Conservation (phyloP, 2,113 vertebrate genomes). For the Megalops atlanticus region DNA sequence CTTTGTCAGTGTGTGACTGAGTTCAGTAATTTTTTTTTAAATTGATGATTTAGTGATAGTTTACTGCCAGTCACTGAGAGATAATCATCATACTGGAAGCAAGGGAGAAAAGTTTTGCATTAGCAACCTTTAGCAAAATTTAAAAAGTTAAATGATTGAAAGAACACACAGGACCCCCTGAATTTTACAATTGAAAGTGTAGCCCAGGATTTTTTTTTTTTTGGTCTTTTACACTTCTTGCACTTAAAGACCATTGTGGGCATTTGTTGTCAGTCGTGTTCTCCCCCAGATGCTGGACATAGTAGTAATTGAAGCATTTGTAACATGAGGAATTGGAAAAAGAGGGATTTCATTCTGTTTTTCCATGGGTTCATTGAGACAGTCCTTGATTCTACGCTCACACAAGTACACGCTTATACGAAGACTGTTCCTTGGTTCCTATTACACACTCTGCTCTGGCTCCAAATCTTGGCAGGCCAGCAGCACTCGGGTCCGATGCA, state of each 20-base stretch:
- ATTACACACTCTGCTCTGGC: slow-evolving; percentile 75
- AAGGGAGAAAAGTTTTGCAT: no score
- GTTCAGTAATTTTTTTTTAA: no score
- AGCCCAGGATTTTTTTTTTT: not conserved
- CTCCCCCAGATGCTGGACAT: not conserved
- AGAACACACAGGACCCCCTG: not conserved
- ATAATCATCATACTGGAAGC: no score
- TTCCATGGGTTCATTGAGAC: slow-evolving; percentile 61
- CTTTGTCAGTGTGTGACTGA: no score
- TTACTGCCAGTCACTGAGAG: no score
- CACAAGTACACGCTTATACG: slow-evolving; percentile 36
- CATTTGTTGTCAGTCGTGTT: not conserved
- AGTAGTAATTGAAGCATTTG: not conserved
- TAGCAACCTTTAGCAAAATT: no score
- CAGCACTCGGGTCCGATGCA: slow-evolving; percentile 78
- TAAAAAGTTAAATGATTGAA: not conserved
- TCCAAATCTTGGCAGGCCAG: slow-evolving; percentile 61
- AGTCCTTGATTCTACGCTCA: slow-evolving; percentile 72
- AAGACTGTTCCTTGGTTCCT: slow-evolving; percentile 60
- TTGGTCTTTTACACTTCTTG: not conserved
- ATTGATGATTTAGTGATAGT: no score
- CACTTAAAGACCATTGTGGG: not conserved
- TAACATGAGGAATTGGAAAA: slow-evolving; percentile 16
- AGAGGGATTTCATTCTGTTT: slow-evolving; percentile 3
- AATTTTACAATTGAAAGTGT: not conserved